These are phyloP conservation scores for Laticauda colubrina DNA, from an alignment of 2,113 vertebrate species.

Conservation along the genomic window DNA sequence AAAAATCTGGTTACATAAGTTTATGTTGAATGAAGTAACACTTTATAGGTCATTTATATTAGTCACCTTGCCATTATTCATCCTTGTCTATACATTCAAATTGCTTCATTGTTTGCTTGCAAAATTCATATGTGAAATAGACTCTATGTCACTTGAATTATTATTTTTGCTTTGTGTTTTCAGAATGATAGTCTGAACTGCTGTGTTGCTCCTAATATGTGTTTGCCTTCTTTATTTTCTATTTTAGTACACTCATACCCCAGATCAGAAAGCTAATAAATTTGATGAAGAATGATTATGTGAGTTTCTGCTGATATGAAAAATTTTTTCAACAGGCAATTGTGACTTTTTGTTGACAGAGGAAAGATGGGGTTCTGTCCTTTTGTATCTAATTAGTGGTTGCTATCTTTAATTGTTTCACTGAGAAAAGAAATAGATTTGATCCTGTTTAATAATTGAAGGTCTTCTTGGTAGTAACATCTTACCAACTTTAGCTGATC, in stretches of 20 bases:
- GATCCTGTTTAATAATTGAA: neutral
- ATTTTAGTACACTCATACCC: slow-evolving; percentile 55
- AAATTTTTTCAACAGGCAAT: neutral
- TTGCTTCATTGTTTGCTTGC: neutral
- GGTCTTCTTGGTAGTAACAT: neutral
- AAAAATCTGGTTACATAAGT: neutral
- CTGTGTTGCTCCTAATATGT: neutral
- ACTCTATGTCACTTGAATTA: neutral
- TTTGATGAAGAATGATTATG: slow-evolving; percentile 64
- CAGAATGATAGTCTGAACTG: neutral
- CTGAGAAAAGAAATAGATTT: neutral
- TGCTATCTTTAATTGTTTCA: neutral
- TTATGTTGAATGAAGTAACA: neutral
- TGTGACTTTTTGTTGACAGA: neutral
- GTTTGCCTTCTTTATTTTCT: neutral
- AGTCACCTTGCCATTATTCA: neutral
- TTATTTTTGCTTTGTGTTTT: neutral
- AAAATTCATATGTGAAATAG: neutral
- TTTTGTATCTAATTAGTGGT: neutral
- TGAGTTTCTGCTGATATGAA: slow-evolving; percentile 51
- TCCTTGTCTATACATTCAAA: neutral
- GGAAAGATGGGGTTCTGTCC: neutral
- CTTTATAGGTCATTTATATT: neutral
- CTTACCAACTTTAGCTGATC: neutral
- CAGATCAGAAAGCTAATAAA: slow-evolving; percentile 65